Percentiles rank a stretch among this genome's conserved stretches.
Evolutionary conservation across 1,140 invertebrate genomes (phyloP).

Genomic region (Tetraneura akinire): DNA sequence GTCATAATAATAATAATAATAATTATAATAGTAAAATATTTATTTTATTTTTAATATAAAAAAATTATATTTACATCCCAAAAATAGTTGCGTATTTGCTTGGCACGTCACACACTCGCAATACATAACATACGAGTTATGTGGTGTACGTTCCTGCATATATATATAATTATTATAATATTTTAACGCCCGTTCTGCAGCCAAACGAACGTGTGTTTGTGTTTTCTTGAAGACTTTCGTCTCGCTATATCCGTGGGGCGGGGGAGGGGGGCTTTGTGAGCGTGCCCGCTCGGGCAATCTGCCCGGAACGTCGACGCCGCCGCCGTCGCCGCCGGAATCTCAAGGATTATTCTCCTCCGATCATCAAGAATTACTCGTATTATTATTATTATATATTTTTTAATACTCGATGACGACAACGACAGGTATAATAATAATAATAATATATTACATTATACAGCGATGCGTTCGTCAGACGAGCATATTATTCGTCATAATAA

Average conservation of each 20-base stretch:
- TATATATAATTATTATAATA: slow-evolving; percentile 3
- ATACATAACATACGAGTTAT: background rate
- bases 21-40: too few species aligned
- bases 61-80: background rate
- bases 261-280: background rate
- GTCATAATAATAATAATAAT: too few species aligned
- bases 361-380: slow-evolving; percentile 28
- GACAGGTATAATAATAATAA: too few species aligned
- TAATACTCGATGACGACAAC: background rate
- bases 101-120: background rate
- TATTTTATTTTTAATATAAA: too few species aligned
- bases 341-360: slow-evolving; percentile 35
- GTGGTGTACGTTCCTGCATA: too few species aligned
- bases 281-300: slow-evolving; percentile 22
- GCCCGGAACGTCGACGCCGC: slow-evolving; percentile 15
- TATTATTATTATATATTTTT: too few species aligned
- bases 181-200: background rate
- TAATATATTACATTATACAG: background rate
- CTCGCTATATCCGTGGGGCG: background rate
- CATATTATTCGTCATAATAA: background rate
- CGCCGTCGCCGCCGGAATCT: slow-evolving; percentile 18
- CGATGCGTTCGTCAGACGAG: background rate
- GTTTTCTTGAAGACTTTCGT: slow-evolving; percentile 13
- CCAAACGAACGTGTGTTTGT: background rate
- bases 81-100: slow-evolving; percentile 20